Percentiles rank a stretch among this genome's conserved stretches.
phyloP scores from a whole-genome alignment of 2,113 vertebrate species.

The Anhinga anhinga region DNA sequence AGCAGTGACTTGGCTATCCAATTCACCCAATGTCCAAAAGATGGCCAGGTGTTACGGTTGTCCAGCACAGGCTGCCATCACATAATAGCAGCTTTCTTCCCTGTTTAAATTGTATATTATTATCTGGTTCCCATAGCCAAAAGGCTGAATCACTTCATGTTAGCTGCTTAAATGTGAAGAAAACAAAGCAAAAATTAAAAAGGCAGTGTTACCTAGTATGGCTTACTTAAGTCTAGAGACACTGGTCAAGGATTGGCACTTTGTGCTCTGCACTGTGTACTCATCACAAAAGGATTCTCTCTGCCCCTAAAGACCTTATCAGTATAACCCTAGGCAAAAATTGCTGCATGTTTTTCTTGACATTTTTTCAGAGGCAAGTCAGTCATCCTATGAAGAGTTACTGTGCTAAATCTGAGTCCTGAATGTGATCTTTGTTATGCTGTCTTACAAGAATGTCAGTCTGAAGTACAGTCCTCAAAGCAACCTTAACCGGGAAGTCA shows the following conservation, averaged over 20 bases:
- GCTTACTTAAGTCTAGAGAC: not conserved
- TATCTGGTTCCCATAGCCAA: not conserved
- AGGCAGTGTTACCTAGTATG: not conserved
- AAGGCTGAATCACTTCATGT: not conserved
- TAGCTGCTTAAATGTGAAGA: conserved; percentile 12
- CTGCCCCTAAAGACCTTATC: not conserved
- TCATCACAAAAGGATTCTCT: not conserved
- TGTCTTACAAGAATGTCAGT: conserved; percentile 12
- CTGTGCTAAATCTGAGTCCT: not conserved
- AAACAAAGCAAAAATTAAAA: conserved; percentile 15
- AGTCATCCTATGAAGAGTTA: not conserved
- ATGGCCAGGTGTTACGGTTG: not conserved
- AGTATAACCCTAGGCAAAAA: conserved; percentile 35
- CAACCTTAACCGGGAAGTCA: not conserved
- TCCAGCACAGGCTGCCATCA: not conserved
- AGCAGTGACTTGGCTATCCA: not conserved
- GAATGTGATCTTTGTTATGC: conserved; percentile 48
- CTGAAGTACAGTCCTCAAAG: conserved; percentile 7
- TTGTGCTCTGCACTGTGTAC: not conserved
- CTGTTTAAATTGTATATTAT: conserved; percentile 2
- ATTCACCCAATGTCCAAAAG: not conserved
- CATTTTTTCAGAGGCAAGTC: conserved; percentile 8
- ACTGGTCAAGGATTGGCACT: not conserved
- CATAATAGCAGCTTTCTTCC: not conserved
- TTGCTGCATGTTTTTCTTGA: not conserved